Evolutionary conservation across 2,888 invertebrate species (phyloP).

Genomic region (Cryptocephalus primarius): DNA sequence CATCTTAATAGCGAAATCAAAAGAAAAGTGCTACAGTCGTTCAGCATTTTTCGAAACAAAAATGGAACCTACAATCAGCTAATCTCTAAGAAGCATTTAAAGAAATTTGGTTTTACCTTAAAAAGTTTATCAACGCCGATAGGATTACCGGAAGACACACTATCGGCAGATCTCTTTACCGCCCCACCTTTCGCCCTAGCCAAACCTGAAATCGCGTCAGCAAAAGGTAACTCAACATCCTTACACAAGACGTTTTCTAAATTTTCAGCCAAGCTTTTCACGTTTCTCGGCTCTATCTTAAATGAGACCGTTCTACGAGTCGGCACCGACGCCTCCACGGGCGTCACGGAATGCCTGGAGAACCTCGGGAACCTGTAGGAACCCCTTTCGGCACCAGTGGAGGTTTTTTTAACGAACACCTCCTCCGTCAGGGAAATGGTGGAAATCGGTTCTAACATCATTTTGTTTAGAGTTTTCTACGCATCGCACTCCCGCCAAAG

Average conservation of each 20-base stretch:
- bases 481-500: constrained; percentile 6
- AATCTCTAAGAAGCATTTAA: not conserved
- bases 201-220: not conserved
- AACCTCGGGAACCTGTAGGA: constrained; percentile 13
- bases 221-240: constrained; percentile 3
- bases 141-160: constrained; percentile 7
- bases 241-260: constrained; percentile 6
- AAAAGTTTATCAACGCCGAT: constrained; percentile 10
- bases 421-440: constrained; percentile 4
- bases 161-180: constrained; percentile 3
- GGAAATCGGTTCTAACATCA: constrained; percentile 3
- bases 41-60: too few relatives aligned
- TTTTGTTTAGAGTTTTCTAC: not conserved
- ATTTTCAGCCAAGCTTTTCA: constrained; percentile 1
- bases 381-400: constrained; percentile 4
- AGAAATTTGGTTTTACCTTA: constrained; percentile 9
- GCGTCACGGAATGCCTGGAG: constrained; percentile 17
- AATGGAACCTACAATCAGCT: too few relatives aligned
- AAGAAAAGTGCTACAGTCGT: too few relatives aligned
- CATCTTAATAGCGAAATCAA: too few relatives aligned
- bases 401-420: constrained; percentile 5
- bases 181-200: not conserved
- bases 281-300: constrained; percentile 2
- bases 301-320: constrained; percentile 3
- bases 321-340: constrained; percentile 15